Conservation (phyloP, 1,140 invertebrate species). For the Bactericera cockerelli region DNA sequence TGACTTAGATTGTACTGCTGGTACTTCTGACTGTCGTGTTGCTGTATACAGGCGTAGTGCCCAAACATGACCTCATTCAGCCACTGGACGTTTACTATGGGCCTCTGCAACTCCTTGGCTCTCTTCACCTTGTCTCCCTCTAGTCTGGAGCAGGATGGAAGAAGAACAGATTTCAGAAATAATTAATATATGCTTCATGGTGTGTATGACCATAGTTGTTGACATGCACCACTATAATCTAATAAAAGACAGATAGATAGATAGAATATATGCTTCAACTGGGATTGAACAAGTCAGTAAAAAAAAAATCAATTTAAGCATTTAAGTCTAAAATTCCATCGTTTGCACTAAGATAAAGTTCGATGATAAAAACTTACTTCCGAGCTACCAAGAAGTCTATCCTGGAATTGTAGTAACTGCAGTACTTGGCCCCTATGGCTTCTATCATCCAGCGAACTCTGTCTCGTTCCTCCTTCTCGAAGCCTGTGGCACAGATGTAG, state of each 20-base stretch:
- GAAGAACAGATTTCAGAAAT: too few relatives aligned
- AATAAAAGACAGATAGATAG: too few relatives aligned
- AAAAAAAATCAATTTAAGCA: too few relatives aligned
- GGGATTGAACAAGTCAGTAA: too few relatives aligned
- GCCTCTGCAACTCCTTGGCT: slow-evolving; percentile 58
- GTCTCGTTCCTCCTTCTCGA: slow-evolving; percentile 63
- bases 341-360: too few relatives aligned
- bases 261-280: too few relatives aligned
- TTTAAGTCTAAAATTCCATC: too few relatives aligned
- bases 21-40: slow-evolving; percentile 68
- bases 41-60: slow-evolving; percentile 62
- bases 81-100: slow-evolving; percentile 85
- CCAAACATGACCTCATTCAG: slow-evolving; percentile 84
- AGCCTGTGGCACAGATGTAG: slow-evolving; percentile 66
- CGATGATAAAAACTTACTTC: too few relatives aligned
- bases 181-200: too few relatives aligned
- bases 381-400: slow-evolving; percentile 28
- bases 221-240: too few relatives aligned
- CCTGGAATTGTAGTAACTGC: slow-evolving; percentile 47
- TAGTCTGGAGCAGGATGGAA: slow-evolving; percentile 35
- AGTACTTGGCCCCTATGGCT: slow-evolving; percentile 68
- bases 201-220: too few relatives aligned
- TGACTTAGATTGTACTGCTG: slow-evolving; percentile 65
- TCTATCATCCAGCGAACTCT: slow-evolving; percentile 72
- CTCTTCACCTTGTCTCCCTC: slow-evolving; percentile 77